Evolutionary conservation across 2,888 invertebrate genomes (phyloP).

Genomic region (Cetonia aurata): DNA sequence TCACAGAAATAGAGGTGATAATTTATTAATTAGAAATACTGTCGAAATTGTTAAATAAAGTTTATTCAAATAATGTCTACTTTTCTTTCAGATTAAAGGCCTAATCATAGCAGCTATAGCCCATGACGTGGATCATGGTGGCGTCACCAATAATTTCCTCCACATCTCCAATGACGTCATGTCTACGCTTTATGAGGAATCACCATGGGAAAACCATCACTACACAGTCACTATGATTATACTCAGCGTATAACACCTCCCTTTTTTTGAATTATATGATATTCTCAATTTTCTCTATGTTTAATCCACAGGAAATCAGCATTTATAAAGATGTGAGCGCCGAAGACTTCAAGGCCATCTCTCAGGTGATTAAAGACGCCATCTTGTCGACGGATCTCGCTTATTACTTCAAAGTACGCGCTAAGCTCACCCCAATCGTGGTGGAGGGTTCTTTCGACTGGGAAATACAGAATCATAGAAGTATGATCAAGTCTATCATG

Average conservation of each 20-base stretch:
- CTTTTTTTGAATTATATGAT: constrained; percentile 14
- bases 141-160: constrained; percentile 74
- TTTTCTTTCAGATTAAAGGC: constrained; percentile 65
- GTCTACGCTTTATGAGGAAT: constrained; percentile 70
- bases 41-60: too few relatives aligned
- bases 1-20: constrained; percentile 68
- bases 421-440: constrained; percentile 69
- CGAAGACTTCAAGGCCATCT: constrained; percentile 65
- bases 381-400: constrained; percentile 74
- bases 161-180: constrained; percentile 70
- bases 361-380: constrained; percentile 70
- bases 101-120: constrained; percentile 72
- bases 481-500: constrained; percentile 69
- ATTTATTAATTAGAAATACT: too few relatives aligned
- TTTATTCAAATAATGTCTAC: not conserved
- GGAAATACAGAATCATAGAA: constrained; percentile 67
- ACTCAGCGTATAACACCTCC: constrained; percentile 65
- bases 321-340: constrained; percentile 66
- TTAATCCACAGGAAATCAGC: constrained; percentile 67
- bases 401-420: constrained; percentile 70
- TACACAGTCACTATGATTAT: constrained; percentile 71
- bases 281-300: not conserved
- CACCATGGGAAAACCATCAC: constrained; percentile 74
- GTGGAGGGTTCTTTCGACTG: constrained; percentile 69
- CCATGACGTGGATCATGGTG: constrained; percentile 76